These are phyloP conservation scores for Pseudomyrmex concolor DNA, from an alignment of 1,140 invertebrate species.

Conservation along the genomic window DNA sequence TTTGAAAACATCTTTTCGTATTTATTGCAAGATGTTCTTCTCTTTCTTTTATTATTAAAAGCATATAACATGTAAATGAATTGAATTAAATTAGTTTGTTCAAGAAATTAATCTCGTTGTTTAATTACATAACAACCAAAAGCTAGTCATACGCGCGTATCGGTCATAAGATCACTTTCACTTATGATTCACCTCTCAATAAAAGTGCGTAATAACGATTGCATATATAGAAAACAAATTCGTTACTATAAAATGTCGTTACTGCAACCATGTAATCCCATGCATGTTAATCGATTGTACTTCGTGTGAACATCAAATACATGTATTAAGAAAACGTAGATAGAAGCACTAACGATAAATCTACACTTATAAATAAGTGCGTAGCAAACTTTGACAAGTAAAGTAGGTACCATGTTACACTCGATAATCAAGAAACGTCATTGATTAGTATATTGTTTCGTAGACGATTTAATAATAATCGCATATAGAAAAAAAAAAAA, in stretches of 20 bases:
- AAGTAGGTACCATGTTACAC: conserved; percentile 83
- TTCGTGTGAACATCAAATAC: neutral
- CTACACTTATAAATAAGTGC: conserved; percentile 79
- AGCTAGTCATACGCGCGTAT: neutral
- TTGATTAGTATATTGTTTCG: conserved; percentile 59
- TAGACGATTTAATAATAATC: conserved; percentile 55
- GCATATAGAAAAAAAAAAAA: conserved; percentile 66
- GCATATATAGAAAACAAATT: conserved; percentile 6
- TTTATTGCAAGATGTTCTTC: conserved; percentile 2
- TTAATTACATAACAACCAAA: conserved; percentile 12
- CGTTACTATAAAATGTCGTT: neutral
- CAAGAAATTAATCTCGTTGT: conserved; percentile 4
- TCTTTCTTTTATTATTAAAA: neutral
- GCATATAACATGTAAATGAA: neutral
- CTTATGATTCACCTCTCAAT: neutral
- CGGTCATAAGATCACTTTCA: neutral
- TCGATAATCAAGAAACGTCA: conserved; percentile 39
- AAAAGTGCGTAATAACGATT: conserved; percentile 23
- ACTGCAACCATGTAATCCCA: conserved; percentile 33
- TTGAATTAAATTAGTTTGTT: conserved; percentile 16
- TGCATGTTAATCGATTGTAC: conserved; percentile 51
- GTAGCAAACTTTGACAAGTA: conserved; percentile 84
- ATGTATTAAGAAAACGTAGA: neutral
- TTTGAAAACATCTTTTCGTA: conserved; percentile 5
- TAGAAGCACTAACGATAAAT: conserved; percentile 62